Evolutionary conservation across 1,140 invertebrate genomes (phyloP), one percentile per base, ranked within the genome.

Genomic region (Schlechtendalia chinensis): DNA sequence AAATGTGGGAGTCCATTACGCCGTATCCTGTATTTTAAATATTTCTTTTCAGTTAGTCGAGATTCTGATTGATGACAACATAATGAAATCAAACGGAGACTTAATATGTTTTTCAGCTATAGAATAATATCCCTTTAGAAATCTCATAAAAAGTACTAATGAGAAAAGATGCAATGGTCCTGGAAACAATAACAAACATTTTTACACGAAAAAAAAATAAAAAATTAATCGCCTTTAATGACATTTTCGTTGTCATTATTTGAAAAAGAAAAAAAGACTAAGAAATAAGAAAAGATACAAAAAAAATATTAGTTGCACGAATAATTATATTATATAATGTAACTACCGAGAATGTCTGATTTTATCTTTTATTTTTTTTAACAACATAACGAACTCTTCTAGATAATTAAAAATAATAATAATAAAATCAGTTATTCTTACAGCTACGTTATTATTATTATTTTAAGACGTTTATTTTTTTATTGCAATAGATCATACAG

Each of bases 11-110:
- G n/a, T n/a, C n/a, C n/a, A n/a, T n/a, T n/a, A n/a, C n/a, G n/a
- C n/a, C n/a, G n/a, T n/a, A n/a, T n/a, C n/a, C n/a, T n/a, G n/a
- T n/a, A n/a, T 59, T 59, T 59, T 17, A 63, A 29, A 29, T 32
- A 14, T 63, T 6, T 24, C 1, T 63, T 61, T 65, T 39, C 29
- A 39, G 61, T 32, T 65, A 10, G 17, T 19, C 10, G 29, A 39
- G 29, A 65, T 39, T 65, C 61, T 65, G 61, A 65, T 65, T 65
- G 61, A 65, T 65, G 32, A 65, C 29, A 29, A 39, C 29, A 39
- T n/a, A n/a, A 65, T 32, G 24, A 39, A 65, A 39, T 17, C n/a
- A 65, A 39, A 19, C 29, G 27, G 27, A n/a, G 6, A 65, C 19
- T 19, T n/a, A n/a, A n/a, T n/a, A n/a, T n/a, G n/a, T n/a, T n/a